Conservation (phyloP, 1,140 invertebrate genomes). For the Drosophila micromelanica region DNA sequence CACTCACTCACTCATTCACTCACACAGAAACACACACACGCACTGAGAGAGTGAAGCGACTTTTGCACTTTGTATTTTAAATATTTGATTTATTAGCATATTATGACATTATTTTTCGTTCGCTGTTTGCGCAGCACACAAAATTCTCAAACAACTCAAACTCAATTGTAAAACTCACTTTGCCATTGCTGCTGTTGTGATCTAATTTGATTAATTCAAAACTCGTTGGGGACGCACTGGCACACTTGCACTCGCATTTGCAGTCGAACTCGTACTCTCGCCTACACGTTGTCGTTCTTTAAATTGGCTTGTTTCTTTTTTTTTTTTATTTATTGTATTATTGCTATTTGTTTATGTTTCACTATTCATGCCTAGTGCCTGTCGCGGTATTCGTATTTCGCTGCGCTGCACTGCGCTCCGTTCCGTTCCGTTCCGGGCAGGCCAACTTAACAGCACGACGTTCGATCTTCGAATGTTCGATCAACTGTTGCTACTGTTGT, state of each 20-base stretch:
- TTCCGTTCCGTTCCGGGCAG: slow-evolving; percentile 57
- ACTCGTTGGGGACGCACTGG: slow-evolving; percentile 68
- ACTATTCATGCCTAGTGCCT: slow-evolving; percentile 32
- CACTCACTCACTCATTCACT: background rate
- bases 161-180: slow-evolving; percentile 48
- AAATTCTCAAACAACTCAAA: slow-evolving; percentile 24
- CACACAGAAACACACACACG: background rate
- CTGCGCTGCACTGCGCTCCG: slow-evolving; percentile 28
- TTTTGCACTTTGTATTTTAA: slow-evolving; percentile 69
- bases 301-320: slow-evolving; percentile 38
- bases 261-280: slow-evolving; percentile 40
- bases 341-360: slow-evolving; percentile 75
- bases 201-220: slow-evolving; percentile 82
- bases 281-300: slow-evolving; percentile 34
- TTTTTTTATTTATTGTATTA: slow-evolving; percentile 52
- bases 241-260: slow-evolving; percentile 41
- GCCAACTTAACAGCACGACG: slow-evolving; percentile 73
- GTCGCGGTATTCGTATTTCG: slow-evolving; percentile 51
- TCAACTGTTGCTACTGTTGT: slow-evolving; percentile 54
- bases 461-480: slow-evolving; percentile 71
- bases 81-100: slow-evolving; percentile 70
- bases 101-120: slow-evolving; percentile 69
- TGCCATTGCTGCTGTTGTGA: slow-evolving; percentile 52
- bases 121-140: slow-evolving; percentile 5
- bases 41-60: slow-evolving; percentile 19